A percentile compares a stretch with the other conserved stretches of the same genome.
These are phyloP conservation scores for Tragelaphus oryx DNA, from an alignment of 2,797 vertebrate species.

Conservation along the genomic window DNA sequence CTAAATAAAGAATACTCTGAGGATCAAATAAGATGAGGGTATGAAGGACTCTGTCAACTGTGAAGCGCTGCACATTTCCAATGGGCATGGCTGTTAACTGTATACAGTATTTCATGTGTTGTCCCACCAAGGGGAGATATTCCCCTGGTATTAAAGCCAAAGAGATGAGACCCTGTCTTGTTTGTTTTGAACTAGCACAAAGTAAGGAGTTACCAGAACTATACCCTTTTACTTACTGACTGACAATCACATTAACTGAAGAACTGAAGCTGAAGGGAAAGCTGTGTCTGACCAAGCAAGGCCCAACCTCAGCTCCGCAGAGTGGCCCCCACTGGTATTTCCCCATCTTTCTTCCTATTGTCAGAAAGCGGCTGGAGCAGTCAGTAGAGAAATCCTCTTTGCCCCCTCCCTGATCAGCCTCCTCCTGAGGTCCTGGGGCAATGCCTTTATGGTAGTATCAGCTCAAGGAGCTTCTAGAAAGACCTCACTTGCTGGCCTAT, in stretches of 20 bases:
- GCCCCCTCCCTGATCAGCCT: rapidly evolving
- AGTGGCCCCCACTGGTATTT: neutral
- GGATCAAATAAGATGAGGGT: neutral
- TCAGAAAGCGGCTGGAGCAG: neutral
- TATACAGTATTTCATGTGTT: neutral
- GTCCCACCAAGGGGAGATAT: neutral
- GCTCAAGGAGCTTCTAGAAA: neutral
- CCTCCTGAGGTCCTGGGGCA: neutral
- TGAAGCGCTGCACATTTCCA: neutral
- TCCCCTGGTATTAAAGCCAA: neutral
- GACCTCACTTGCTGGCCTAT: neutral
- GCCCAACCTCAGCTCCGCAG: neutral
- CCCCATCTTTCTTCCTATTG: neutral
- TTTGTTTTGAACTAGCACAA: neutral
- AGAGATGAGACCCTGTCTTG: neutral
- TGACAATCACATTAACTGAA: neutral
- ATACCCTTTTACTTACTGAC: neutral
- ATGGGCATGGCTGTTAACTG: neutral
- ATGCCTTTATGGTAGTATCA: neutral
- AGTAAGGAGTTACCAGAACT: neutral
- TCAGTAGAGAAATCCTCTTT: neutral
- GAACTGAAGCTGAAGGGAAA: neutral
- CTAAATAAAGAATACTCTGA: neutral
- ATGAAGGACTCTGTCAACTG: neutral
- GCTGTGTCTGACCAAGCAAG: neutral